A percentile compares a stretch with the other conserved stretches of the same genome.
Evolutionary conservation across 2,888 invertebrate species (phyloP).

Genomic region (Syrphus vitripennis): DNA sequence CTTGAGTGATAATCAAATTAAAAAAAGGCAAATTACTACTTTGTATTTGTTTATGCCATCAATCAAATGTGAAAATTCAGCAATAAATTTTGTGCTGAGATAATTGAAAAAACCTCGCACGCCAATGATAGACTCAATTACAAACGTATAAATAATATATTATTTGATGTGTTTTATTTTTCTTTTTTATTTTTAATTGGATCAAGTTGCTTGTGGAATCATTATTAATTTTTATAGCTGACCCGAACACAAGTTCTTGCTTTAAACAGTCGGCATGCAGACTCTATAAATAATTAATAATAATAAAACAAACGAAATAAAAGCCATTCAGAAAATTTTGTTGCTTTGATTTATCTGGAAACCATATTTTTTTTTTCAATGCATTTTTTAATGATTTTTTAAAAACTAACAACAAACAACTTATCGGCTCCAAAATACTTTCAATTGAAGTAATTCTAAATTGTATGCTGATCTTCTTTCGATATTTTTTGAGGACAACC

Average conservation of each 20-base stretch:
- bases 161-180: not conserved
- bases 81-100: conserved; percentile 32
- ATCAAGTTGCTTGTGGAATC: conserved; percentile 21
- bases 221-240: not conserved
- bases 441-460: too few species aligned
- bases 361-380: too few species aligned
- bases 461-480: too few species aligned
- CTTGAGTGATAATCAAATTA: conserved; percentile 73
- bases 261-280: not conserved
- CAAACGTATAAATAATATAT: not conserved
- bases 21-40: not conserved
- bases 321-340: not conserved
- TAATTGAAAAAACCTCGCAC: conserved; percentile 17
- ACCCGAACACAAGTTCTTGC: not conserved
- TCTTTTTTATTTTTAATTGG: conserved; percentile 2
- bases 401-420: too few species aligned
- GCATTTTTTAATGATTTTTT: too few species aligned
- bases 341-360: not conserved
- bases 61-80: not conserved
- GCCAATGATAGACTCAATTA: conserved; percentile 1
- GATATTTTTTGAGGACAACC: too few species aligned
- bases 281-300: not conserved
- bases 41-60: not conserved
- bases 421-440: too few species aligned
- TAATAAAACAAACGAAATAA: not conserved